Evolutionary conservation across 2,888 invertebrate genomes (phyloP).

Genomic region (Willowsia nigromaculata): DNA sequence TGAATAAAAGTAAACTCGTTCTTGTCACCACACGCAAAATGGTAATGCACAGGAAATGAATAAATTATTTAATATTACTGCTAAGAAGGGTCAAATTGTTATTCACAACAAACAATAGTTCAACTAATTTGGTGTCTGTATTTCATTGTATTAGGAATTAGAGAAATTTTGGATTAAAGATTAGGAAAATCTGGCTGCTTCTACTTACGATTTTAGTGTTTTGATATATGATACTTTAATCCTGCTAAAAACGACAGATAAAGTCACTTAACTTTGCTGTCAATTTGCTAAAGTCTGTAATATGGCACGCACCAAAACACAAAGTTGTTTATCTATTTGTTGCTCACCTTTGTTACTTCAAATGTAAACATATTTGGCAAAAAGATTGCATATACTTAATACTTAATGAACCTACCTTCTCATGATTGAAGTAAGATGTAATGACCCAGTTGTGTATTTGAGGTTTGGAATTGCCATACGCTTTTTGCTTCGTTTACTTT

Average conservation of each 20-base stretch:
- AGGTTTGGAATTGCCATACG: neutral
- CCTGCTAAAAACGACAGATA: constrained; percentile 1
- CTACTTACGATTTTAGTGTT: neutral
- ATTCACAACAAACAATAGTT: too few relatives aligned
- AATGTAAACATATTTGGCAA: neutral
- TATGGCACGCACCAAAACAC: neutral
- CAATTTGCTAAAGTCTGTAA: neutral
- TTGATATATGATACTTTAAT: neutral
- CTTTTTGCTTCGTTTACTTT: neutral
- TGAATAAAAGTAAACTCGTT: constrained; percentile 39
- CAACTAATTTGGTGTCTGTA: neutral
- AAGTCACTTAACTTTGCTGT: neutral
- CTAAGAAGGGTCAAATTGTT: too few relatives aligned
- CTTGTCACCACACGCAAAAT: constrained; percentile 20
- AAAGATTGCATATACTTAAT: neutral
- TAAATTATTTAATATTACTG: constrained; percentile 16
- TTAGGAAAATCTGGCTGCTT: neutral
- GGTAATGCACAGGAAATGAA: constrained; percentile 21
- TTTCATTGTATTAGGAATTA: neutral
- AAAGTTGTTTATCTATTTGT: neutral
- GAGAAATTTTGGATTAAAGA: neutral
- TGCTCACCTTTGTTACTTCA: neutral
- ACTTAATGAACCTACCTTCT: neutral
- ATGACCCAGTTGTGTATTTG: neutral
- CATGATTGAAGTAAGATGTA: neutral